phyloP scores from a whole-genome alignment of 1,140 invertebrate genomes.

The Drosophila willistoni region DNA sequence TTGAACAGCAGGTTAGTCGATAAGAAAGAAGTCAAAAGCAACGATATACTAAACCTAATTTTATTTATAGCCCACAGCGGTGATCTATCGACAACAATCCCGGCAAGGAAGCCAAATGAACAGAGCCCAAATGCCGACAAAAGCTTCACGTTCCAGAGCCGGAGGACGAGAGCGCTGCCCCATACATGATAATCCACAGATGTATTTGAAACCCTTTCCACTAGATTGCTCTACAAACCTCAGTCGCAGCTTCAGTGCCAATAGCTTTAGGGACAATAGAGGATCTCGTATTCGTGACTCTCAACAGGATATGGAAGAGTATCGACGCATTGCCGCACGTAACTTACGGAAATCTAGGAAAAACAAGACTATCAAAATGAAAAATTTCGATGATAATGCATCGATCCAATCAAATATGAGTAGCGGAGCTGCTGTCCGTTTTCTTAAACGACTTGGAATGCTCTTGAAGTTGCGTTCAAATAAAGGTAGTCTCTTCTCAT shows the following conservation, averaged over 20 bases:
- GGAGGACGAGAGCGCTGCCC: background rate
- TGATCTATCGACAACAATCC: background rate
- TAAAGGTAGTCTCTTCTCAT: background rate
- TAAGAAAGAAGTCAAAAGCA: background rate
- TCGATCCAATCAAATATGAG: background rate
- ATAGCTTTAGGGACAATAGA: slow-evolving; percentile 4
- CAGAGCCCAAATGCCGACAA: background rate
- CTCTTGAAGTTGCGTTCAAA: background rate
- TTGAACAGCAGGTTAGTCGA: slow-evolving; percentile 9
- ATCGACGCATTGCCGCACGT: slow-evolving; percentile 22
- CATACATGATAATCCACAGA: background rate
- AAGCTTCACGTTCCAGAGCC: background rate
- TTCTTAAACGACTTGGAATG: slow-evolving; percentile 14
- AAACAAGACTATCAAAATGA: background rate
- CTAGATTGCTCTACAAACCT: background rate
- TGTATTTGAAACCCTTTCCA: background rate
- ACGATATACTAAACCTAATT: background rate
- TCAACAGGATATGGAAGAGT: slow-evolving; percentile 4
- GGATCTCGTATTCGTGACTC: background rate
- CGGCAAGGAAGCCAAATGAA: background rate
- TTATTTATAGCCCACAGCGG: background rate
- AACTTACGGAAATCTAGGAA: background rate
- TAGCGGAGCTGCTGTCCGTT: background rate
- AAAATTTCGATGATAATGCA: background rate
- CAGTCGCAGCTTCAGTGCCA: slow-evolving; percentile 30